Conservation (phyloP, 2,797 vertebrate genomes). For the Rachycentron canadum region DNA sequence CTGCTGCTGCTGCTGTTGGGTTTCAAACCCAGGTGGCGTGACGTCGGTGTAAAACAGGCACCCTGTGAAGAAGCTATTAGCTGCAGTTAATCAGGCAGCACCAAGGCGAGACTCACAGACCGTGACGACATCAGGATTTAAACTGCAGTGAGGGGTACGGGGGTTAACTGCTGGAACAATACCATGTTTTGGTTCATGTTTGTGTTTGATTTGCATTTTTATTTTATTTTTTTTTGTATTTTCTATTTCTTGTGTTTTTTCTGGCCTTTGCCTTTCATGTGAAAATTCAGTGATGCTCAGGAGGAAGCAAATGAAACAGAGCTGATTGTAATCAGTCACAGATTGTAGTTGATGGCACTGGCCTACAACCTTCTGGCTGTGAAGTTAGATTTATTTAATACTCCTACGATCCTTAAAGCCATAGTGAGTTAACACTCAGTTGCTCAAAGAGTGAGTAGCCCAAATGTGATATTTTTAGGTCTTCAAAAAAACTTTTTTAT, state of each 20-base stretch:
- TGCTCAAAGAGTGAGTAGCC: background rate
- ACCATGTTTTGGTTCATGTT: conserved; percentile 16
- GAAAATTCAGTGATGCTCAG: background rate
- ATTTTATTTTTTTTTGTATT: background rate
- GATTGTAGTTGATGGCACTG: conserved; percentile 3
- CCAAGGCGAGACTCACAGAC: conserved; percentile 44
- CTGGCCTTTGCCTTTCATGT: conserved; percentile 27
- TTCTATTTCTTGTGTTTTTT: background rate
- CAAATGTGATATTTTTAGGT: conserved; percentile 5
- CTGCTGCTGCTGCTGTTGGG: conserved; percentile 48
- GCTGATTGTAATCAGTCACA: no score
- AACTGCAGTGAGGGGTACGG: conserved; percentile 27
- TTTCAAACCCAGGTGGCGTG: conserved; percentile 57
- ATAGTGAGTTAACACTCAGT: conserved; percentile 13
- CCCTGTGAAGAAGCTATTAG: conserved; percentile 70
- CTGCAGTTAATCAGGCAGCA: conserved; percentile 66
- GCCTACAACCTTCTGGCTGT: background rate
- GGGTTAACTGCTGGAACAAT: conserved; percentile 27
- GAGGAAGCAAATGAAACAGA: conserved; percentile 17
- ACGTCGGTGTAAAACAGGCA: conserved; percentile 39
- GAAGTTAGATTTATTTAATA: conserved; percentile 3
- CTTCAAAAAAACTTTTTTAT: conserved; percentile 36
- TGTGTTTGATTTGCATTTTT: conserved; percentile 28
- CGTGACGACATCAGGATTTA: conserved; percentile 45
- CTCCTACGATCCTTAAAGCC: conserved; percentile 48